Evolutionary conservation across 2,888 invertebrate species (phyloP).

Genomic region (Alloplasta piceator): DNA sequence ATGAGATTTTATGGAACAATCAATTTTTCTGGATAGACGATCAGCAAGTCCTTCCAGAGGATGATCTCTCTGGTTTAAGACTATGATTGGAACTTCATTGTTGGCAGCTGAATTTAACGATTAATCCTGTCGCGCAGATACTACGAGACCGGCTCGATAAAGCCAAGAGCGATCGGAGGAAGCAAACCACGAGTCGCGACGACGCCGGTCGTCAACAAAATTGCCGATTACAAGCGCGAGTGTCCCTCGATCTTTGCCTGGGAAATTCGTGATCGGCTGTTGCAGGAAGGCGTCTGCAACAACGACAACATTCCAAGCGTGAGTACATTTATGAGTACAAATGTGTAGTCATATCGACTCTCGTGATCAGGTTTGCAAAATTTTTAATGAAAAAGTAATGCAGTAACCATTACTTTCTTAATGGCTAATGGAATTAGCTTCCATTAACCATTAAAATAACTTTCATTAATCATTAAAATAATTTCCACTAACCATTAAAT

Average conservation of each 20-base stretch:
- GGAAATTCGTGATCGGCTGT: conserved; percentile 97
- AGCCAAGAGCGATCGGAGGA: conserved; percentile 98
- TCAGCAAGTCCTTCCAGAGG: too few relatives aligned
- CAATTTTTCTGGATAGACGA: too few relatives aligned
- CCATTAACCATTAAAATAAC: too few relatives aligned
- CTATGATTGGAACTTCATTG: too few relatives aligned
- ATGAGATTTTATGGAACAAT: too few relatives aligned
- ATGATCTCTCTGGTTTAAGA: too few relatives aligned
- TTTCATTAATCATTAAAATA: too few relatives aligned
- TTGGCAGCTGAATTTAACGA: conserved; percentile 8
- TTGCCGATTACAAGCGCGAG: conserved; percentile 98
- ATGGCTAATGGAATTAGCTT: too few relatives aligned
- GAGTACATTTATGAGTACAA: conserved; percentile 87
- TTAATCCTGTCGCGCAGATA: conserved; percentile 87
- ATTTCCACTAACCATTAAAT: too few relatives aligned
- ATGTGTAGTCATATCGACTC: background rate
- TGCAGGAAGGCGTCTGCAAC: conserved; percentile 97
- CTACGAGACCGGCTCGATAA: conserved; percentile 99
- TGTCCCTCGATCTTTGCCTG: conserved; percentile 99
- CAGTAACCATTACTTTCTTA: too few relatives aligned
- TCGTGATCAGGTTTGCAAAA: too few relatives aligned
- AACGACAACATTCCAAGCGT: conserved; percentile 99
- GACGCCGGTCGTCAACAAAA: conserved; percentile 96
- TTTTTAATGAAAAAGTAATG: too few relatives aligned
- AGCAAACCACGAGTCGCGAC: conserved; percentile 98